phyloP scores from a whole-genome alignment of 2,888 invertebrate genomes.

The Orgyia antiqua region DNA sequence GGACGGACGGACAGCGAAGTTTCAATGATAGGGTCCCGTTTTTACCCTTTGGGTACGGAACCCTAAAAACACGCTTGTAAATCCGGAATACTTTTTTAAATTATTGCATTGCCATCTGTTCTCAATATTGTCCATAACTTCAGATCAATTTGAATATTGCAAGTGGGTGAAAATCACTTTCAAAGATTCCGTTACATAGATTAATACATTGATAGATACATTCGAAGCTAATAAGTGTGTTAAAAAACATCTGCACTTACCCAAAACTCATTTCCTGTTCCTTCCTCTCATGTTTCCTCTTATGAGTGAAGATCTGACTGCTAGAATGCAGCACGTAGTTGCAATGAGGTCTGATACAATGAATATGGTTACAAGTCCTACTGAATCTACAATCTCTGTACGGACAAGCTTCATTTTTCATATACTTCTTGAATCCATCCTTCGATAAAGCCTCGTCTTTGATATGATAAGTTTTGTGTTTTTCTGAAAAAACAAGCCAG shows the following conservation, averaged over 20 bases:
- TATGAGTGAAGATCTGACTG: constrained; percentile 97
- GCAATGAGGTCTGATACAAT: constrained; percentile 97
- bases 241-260: constrained; percentile 65
- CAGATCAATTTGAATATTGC: too few relatives aligned
- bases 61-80: too few relatives aligned
- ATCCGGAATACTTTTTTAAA: too few relatives aligned
- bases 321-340: constrained; percentile 97
- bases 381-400: constrained; percentile 96
- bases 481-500: constrained; percentile 85
- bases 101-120: too few relatives aligned
- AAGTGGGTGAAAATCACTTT: too few relatives aligned
- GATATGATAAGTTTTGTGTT: constrained; percentile 98
- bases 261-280: constrained; percentile 94
- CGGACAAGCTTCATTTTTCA: constrained; percentile 96
- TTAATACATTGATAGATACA: too few relatives aligned
- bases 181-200: too few relatives aligned
- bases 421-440: constrained; percentile 99
- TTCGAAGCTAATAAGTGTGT: too few relatives aligned
- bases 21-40: too few relatives aligned
- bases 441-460: constrained; percentile 96
- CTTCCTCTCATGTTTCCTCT: constrained; percentile 96
- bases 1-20: too few relatives aligned
- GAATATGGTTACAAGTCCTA: constrained; percentile 97
- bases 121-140: too few relatives aligned
- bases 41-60: too few relatives aligned